Evolutionary conservation across 2,797 vertebrate species (phyloP).

Genomic region (Euphonia xanthogaster): DNA sequence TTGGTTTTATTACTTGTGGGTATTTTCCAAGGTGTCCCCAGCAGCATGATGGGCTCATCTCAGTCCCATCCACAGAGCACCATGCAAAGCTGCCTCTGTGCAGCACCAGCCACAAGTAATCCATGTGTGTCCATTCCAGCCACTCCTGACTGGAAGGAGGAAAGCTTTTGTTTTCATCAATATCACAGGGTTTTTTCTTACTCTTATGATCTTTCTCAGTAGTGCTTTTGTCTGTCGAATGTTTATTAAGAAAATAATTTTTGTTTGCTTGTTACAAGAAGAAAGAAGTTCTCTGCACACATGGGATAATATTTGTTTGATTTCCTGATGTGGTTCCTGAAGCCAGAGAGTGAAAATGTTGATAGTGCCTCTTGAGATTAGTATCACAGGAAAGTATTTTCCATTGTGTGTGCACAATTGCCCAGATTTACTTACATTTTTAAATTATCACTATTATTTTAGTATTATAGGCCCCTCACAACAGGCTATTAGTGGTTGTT

Average conservation of each 20-base stretch:
- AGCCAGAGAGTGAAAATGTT: conserved; percentile 19
- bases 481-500: background rate
- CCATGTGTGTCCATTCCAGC: background rate
- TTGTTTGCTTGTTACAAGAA: conserved; percentile 26
- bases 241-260: conserved; percentile 52
- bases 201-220: conserved; percentile 1
- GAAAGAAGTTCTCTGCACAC: background rate
- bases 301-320: conserved; percentile 27
- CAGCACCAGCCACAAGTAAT: background rate
- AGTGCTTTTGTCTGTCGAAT: background rate
- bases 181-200: background rate
- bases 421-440: background rate
- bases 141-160: background rate
- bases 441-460: background rate
- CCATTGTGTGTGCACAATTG: background rate
- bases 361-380: background rate
- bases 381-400: background rate
- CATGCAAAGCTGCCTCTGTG: background rate
- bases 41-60: background rate
- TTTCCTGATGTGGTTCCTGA: conserved; percentile 18
- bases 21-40: background rate
- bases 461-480: background rate
- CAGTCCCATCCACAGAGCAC: background rate
- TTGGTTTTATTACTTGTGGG: background rate
- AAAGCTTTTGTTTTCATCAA: background rate